Evolutionary conservation across 2,888 invertebrate species (phyloP).

Genomic region (Tetragonula carbonaria): DNA sequence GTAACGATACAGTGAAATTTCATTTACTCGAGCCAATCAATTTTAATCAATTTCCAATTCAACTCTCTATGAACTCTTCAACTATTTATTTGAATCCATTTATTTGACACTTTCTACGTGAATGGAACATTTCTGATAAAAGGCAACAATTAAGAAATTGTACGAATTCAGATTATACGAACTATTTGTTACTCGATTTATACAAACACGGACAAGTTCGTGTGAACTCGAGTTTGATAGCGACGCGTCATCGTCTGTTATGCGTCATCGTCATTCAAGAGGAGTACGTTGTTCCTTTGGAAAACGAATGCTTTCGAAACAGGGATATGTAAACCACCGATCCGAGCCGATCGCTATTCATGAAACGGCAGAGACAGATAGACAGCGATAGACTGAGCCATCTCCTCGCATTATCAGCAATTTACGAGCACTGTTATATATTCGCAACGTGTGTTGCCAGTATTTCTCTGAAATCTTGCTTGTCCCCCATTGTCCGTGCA

Average conservation of each 20-base stretch:
- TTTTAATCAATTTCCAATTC: no score
- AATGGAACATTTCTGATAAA: no score
- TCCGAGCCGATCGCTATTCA: slow-evolving; percentile 1
- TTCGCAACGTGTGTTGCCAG: slow-evolving; percentile 7
- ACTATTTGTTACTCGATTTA: no score
- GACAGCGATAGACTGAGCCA: not conserved
- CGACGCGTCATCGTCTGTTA: not conserved
- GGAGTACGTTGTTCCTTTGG: not conserved
- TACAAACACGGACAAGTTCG: no score
- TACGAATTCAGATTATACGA: no score
- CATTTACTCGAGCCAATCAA: no score
- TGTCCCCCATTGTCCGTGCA: not conserved
- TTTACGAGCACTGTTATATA: slow-evolving; percentile 10
- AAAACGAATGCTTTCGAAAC: not conserved
- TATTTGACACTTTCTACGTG: no score
- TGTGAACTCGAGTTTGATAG: not conserved
- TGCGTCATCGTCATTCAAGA: not conserved
- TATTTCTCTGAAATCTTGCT: slow-evolving; percentile 4
- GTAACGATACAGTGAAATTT: no score
- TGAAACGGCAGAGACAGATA: not conserved
- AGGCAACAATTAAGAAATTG: no score
- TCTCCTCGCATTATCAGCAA: slow-evolving; percentile 4
- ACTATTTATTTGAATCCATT: no score
- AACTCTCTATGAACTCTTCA: no score
- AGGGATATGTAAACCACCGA: not conserved